Conservation (phyloP, 2,888 invertebrate genomes). For the Octodonta nipae region DNA sequence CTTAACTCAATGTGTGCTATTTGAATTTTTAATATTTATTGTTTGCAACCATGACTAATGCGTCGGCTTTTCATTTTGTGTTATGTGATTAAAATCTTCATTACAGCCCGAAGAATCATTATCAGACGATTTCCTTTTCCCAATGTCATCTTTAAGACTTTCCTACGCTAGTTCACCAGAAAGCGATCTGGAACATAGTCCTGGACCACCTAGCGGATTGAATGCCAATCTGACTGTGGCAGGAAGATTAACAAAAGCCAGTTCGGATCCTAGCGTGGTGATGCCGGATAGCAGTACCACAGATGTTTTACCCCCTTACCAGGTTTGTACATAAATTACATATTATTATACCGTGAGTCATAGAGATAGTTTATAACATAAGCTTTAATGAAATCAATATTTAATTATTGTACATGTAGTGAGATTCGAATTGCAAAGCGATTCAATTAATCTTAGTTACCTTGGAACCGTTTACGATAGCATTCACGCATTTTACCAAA, state of each 20-base stretch:
- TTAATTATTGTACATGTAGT: too few relatives aligned
- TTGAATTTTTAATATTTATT: too few relatives aligned
- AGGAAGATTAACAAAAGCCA: conserved; percentile 55
- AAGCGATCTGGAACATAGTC: conserved; percentile 83
- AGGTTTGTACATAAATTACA: conserved; percentile 44
- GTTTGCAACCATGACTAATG: too few relatives aligned
- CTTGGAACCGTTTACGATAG: too few relatives aligned
- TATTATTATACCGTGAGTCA: not conserved
- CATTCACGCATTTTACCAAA: too few relatives aligned
- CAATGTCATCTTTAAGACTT: conserved; percentile 87
- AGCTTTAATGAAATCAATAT: too few relatives aligned
- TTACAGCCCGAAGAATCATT: conserved; percentile 87
- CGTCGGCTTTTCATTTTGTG: too few relatives aligned
- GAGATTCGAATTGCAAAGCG: too few relatives aligned
- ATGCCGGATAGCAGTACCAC: conserved; percentile 72
- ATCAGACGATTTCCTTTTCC: conserved; percentile 97
- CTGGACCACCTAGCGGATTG: conserved; percentile 49
- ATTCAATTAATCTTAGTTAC: too few relatives aligned
- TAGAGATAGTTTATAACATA: too few relatives aligned
- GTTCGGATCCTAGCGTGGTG: conserved; percentile 89
- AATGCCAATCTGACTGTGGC: conserved; percentile 44
- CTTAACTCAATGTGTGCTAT: too few relatives aligned
- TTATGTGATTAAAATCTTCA: too few relatives aligned
- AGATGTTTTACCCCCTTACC: conserved; percentile 74
- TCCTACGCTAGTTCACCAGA: conserved; percentile 94